Conservation (phyloP, 2,888 invertebrate genomes). For the Dinocampus coccinellae region DNA sequence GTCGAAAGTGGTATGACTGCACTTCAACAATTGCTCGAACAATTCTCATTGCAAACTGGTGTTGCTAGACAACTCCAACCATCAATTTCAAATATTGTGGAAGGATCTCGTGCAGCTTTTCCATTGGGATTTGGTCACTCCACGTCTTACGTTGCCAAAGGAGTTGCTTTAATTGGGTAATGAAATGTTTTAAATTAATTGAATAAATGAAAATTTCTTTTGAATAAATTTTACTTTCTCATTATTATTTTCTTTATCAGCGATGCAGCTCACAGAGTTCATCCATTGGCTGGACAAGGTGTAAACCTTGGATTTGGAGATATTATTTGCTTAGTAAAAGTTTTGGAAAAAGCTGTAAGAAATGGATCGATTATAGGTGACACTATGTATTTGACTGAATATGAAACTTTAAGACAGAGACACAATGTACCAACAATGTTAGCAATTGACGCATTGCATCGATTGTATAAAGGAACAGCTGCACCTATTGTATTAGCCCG, state of each 20-base stretch:
- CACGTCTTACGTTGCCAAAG: slow-evolving; percentile 83
- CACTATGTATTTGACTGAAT: slow-evolving; percentile 79
- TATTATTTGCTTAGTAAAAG: slow-evolving; percentile 79
- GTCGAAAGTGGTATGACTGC: slow-evolving; percentile 74
- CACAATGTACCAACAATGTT: slow-evolving; percentile 92
- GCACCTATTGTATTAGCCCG: slow-evolving; percentile 84
- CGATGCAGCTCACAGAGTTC: slow-evolving; percentile 91
- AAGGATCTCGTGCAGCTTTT: slow-evolving; percentile 85
- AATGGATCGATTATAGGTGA: slow-evolving; percentile 83
- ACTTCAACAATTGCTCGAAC: slow-evolving; percentile 69
- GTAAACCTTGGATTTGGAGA: slow-evolving; percentile 98
- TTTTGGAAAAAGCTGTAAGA: slow-evolving; percentile 79
- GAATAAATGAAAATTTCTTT: background rate
- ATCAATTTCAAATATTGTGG: slow-evolving; percentile 73
- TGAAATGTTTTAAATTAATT: slow-evolving; percentile 42
- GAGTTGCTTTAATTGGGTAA: slow-evolving; percentile 90
- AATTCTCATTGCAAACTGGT: slow-evolving; percentile 70
- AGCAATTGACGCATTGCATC: slow-evolving; percentile 87
- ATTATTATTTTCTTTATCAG: slow-evolving; percentile 68
- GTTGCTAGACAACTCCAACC: slow-evolving; percentile 78
- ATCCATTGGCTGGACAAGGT: slow-evolving; percentile 97
- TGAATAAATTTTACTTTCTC: slow-evolving; percentile 1
- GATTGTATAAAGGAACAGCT: slow-evolving; percentile 82
- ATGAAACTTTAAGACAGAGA: slow-evolving; percentile 86
- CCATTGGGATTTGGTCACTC: slow-evolving; percentile 94